Conservation (phyloP, 2,888 invertebrate species). For the Drosophila pseudotalamancana region DNA sequence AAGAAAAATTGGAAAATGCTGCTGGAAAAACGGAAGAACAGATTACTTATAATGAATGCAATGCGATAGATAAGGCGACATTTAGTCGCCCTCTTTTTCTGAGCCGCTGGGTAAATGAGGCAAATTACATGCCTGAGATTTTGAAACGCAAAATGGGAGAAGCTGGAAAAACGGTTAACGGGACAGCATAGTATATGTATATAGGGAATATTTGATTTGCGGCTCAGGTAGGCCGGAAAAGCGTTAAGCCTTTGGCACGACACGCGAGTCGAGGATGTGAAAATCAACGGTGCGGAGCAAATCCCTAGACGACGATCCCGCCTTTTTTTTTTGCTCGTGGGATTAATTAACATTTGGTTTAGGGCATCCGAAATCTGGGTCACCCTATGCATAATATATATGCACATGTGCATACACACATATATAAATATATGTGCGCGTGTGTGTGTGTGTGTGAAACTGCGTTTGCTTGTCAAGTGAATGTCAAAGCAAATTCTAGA, state of each 20-base stretch:
- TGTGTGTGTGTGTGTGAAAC: not conserved
- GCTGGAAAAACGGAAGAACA: conserved; percentile 33
- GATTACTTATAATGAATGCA: not conserved
- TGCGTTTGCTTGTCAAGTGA: conserved; percentile 64
- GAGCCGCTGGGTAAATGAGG: conserved; percentile 19
- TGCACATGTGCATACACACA: conserved; percentile 3
- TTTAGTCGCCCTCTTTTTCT: conserved; percentile 26
- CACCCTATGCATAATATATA: conserved; percentile 34
- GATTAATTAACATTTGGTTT: conserved; percentile 77
- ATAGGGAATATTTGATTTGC: not conserved
- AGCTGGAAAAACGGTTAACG: conserved; percentile 30
- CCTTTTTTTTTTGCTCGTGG: conserved; percentile 46
- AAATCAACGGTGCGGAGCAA: conserved; percentile 68
- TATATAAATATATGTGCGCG: conserved; percentile 27
- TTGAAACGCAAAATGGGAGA: conserved; percentile 10
- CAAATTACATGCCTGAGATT: conserved; percentile 78
- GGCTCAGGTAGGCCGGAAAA: conserved; percentile 48
- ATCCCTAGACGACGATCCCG: conserved; percentile 37
- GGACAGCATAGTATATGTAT: no score
- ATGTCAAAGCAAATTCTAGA: conserved; percentile 70
- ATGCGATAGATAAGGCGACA: conserved; percentile 44
- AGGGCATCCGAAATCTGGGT: conserved; percentile 40
- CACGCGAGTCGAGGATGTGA: conserved; percentile 67
- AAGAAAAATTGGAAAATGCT: conserved; percentile 19
- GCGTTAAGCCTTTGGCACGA: conserved; percentile 44